Evolutionary conservation across 2,797 vertebrate species (phyloP), one percentile per base, ranked within the genome.

Genomic region (Decapterus maruadsi): DNA sequence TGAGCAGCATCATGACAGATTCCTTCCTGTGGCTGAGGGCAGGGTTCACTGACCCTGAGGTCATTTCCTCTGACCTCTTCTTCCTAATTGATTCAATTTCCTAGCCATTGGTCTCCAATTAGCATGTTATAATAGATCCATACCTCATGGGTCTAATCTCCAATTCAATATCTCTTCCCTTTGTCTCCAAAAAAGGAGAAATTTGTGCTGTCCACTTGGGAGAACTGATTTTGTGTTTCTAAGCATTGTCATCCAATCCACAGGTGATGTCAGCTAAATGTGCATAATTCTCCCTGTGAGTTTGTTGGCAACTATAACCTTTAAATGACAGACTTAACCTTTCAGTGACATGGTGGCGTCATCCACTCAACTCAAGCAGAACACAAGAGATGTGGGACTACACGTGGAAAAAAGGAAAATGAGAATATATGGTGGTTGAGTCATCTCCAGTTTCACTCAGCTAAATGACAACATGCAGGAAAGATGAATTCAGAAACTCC

Each of bases 21-120:
- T 65, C 75, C 75, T 90, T 91, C 90, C 89, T 88, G 87, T 77
- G 81, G 79, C 61, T 72, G 56, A 87, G 88, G 82, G 81, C 82
- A 63, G 51, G 77, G 92, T 84, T 93, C 90, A 83, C 72, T 84
- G 90, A 90, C 93, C 92, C 84, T 77, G 68, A 83, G 94, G 92
- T 90, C 90, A 90, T 87, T 94, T 95, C 93, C 94, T 94, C 80
- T 94, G 93, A 94, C 94, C 94, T 80, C 70, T 65, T 77, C 89
- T 94, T 95, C 92, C 93, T 94, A 93, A 95, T 89, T 93, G 92
- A 94, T 94, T 93, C 90, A 94, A 94, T 95, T 94, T 94, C 87
- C 90, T 26, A 73, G 66, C 91, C 92, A 91, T 77, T 86, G 90
- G 90, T 67, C 87, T 83, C 89, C 89, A 81, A 90, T 94, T 92